phyloP scores from a whole-genome alignment of 2,888 invertebrate genomes.

The Neoascia interrupta region DNA sequence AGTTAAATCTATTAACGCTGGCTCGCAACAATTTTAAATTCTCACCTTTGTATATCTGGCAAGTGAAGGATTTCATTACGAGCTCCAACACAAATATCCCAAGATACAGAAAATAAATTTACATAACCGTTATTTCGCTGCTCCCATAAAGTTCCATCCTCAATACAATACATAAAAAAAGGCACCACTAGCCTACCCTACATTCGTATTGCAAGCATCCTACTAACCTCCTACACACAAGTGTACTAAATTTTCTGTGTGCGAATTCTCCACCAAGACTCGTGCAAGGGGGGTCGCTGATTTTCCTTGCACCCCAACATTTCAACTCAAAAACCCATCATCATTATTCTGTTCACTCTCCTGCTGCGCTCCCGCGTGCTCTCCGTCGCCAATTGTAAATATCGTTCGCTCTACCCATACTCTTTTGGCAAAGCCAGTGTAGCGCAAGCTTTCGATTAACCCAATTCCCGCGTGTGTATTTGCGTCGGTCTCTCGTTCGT shows the following conservation, averaged over 20 bases:
- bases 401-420: too few relatives aligned
- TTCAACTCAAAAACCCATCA: conserved; percentile 2
- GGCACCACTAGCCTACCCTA: conserved; percentile 29
- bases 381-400: too few relatives aligned
- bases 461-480: conserved; percentile 49
- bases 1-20: too few relatives aligned
- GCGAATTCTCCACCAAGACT: conserved; percentile 13
- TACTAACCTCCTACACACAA: conserved; percentile 59
- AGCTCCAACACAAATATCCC: conserved; percentile 4
- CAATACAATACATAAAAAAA: too few relatives aligned
- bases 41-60: not conserved
- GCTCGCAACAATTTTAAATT: not conserved
- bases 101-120: conserved; percentile 49
- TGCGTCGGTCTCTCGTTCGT: not conserved
- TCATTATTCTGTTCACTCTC: not conserved
- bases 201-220: conserved; percentile 40
- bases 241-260: conserved; percentile 10
- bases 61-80: conserved; percentile 41
- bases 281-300: conserved; percentile 2
- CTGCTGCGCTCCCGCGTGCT: too few relatives aligned
- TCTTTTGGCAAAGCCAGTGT: too few relatives aligned
- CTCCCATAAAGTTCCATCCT: conserved; percentile 24
- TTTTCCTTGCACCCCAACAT: conserved; percentile 18
- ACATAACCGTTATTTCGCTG: conserved; percentile 58
- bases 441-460: conserved; percentile 61